These are phyloP conservation scores for Spilosoma lubricipeda DNA, from an alignment of 2,888 invertebrate species.

Conservation along the genomic window DNA sequence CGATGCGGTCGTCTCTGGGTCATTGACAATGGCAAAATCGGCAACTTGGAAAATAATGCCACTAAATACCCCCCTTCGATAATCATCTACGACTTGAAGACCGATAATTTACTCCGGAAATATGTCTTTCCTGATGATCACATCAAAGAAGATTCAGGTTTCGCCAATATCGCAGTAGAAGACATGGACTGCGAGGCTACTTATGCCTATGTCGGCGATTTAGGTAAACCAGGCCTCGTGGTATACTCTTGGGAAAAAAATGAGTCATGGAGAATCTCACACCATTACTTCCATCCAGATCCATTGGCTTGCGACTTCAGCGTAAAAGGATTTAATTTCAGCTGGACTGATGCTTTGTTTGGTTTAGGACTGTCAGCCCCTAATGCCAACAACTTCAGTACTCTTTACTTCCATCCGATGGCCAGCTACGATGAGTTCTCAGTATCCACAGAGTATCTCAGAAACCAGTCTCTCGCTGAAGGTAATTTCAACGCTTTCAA, in stretches of 20 bases:
- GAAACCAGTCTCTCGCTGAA: constrained; percentile 86
- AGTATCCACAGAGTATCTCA: constrained; percentile 89
- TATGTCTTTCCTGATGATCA: constrained; percentile 88
- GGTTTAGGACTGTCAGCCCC: constrained; percentile 90
- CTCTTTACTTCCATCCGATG: constrained; percentile 92
- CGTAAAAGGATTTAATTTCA: constrained; percentile 89
- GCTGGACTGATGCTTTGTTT: constrained; percentile 92
- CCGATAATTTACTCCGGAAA: constrained; percentile 89
- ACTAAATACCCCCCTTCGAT: constrained; percentile 87
- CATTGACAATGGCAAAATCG: constrained; percentile 90
- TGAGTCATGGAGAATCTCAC: constrained; percentile 91
- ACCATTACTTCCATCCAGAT: constrained; percentile 90
- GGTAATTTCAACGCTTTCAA: constrained; percentile 89
- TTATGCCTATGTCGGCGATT: constrained; percentile 90
- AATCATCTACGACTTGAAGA: constrained; percentile 90
- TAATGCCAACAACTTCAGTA: constrained; percentile 88
- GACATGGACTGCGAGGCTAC: constrained; percentile 90
- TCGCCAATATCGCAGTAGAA: constrained; percentile 92
- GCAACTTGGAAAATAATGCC: constrained; percentile 82
- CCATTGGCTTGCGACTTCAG: constrained; percentile 91
- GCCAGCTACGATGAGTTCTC: constrained; percentile 92
- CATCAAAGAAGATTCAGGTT: constrained; percentile 88
- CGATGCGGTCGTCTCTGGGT: constrained; percentile 93
- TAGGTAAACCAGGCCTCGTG: constrained; percentile 89
- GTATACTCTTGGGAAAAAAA: constrained; percentile 91